Conservation (phyloP, 2,888 invertebrate genomes). For the Drosophila colorata region DNA sequence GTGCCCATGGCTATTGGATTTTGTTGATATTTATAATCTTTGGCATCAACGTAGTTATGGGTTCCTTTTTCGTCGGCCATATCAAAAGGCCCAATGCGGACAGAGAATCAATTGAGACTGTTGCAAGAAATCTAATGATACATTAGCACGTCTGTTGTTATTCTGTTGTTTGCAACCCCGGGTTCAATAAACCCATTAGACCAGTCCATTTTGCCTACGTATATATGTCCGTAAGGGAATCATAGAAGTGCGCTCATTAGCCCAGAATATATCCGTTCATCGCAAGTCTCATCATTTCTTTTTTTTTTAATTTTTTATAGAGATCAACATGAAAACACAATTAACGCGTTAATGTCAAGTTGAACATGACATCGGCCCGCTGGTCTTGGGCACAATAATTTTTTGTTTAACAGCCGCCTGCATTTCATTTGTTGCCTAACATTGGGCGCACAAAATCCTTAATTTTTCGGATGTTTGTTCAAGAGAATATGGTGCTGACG, state of each 20-base stretch:
- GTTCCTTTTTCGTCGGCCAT: neutral
- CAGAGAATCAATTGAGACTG: constrained; percentile 9
- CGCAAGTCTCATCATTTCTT: constrained; percentile 16
- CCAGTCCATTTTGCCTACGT: constrained; percentile 26
- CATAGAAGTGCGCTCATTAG: constrained; percentile 58
- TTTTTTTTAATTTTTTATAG: neutral
- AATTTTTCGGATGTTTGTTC: constrained; percentile 1
- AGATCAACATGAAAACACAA: constrained; percentile 77
- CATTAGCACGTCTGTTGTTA: constrained; percentile 63
- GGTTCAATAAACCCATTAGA: constrained; percentile 38
- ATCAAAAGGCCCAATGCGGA: neutral
- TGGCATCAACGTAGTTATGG: neutral
- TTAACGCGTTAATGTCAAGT: constrained; percentile 76
- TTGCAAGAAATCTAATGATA: constrained; percentile 56
- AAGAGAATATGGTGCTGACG: neutral
- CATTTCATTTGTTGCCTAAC: constrained; percentile 41
- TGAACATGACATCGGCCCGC: constrained; percentile 50
- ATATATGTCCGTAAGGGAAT: constrained; percentile 1
- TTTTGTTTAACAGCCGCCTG: constrained; percentile 29
- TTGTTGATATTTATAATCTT: constrained; percentile 18
- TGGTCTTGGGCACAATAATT: constrained; percentile 31
- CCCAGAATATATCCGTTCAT: constrained; percentile 35
- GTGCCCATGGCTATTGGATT: constrained; percentile 12
- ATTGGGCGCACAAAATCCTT: constrained; percentile 1
- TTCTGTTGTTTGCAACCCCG: constrained; percentile 25